phyloP scores from a whole-genome alignment of 2,113 vertebrate species.

The Paracanthobrama guichenoti region DNA sequence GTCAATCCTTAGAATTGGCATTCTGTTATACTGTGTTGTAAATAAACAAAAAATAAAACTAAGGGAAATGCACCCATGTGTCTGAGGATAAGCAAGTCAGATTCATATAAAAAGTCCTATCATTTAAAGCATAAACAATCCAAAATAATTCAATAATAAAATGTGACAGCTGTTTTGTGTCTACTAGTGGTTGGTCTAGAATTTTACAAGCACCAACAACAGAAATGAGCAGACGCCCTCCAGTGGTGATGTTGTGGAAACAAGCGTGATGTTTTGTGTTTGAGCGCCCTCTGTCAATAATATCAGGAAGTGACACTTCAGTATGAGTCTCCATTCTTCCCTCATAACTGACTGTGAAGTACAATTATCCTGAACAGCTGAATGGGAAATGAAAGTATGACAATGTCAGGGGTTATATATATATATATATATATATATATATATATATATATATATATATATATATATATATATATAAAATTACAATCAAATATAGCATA shows the following conservation, averaged over 20 bases:
- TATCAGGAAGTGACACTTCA: neutral
- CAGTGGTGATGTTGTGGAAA: neutral
- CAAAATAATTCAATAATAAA: neutral
- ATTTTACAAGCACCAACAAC: neutral
- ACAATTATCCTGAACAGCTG: too few relatives aligned
- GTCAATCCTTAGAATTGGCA: neutral
- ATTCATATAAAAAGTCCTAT: neutral
- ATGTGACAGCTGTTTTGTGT: neutral
- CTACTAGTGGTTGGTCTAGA: neutral
- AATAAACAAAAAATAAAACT: neutral
- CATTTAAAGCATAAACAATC: neutral
- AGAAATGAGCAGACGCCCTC: slow-evolving; percentile 19
- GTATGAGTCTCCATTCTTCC: neutral
- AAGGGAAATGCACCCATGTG: neutral
- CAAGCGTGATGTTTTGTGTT: neutral
- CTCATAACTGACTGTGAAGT: too few relatives aligned
- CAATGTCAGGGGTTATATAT: neutral
- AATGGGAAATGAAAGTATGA: neutral
- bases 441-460: too few relatives aligned
- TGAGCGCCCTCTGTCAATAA: slow-evolving; percentile 33
- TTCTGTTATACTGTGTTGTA: neutral
- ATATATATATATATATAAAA: neutral
- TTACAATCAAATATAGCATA: neutral
- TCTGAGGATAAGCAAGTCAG: neutral
- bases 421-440: neutral